Conservation (phyloP, 2,888 invertebrate genomes). For the Leptinotarsa tumamoca region DNA sequence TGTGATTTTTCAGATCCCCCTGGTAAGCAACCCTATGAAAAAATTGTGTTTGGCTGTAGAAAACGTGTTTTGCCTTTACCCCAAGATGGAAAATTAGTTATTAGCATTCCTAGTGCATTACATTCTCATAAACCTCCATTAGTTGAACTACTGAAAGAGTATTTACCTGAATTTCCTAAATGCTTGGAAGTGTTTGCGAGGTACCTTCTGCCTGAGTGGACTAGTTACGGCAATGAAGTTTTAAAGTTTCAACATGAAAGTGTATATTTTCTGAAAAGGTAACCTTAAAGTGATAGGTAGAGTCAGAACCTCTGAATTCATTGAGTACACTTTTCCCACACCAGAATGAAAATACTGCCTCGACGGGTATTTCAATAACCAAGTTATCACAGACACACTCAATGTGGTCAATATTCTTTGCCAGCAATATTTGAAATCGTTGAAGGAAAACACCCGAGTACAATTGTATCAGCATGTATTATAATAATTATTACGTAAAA, state of each 20-base stretch:
- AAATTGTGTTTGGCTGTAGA: constrained; percentile 74
- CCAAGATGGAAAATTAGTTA: constrained; percentile 72
- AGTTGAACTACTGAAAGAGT: constrained; percentile 75
- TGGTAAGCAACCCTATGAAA: constrained; percentile 90
- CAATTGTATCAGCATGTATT: too few relatives aligned
- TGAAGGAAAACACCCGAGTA: too few relatives aligned
- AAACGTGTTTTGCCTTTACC: constrained; percentile 51
- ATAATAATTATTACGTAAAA: too few relatives aligned
- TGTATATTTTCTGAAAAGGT: constrained; percentile 61
- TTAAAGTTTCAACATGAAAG: constrained; percentile 81
- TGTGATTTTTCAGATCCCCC: constrained; percentile 72
- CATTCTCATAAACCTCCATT: constrained; percentile 97
- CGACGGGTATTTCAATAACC: too few relatives aligned
- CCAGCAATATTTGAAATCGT: too few relatives aligned
- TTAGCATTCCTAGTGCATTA: constrained; percentile 90
- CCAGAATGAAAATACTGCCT: too few relatives aligned
- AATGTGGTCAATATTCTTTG: too few relatives aligned
- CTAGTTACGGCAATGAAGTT: constrained; percentile 90
- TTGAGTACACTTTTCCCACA: background rate
- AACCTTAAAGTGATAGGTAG: background rate
- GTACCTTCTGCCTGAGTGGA: constrained; percentile 86
- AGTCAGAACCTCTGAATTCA: background rate
- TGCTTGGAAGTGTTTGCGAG: constrained; percentile 93
- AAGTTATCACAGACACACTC: too few relatives aligned
- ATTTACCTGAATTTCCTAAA: constrained; percentile 70